Conservation (phyloP, 2,797 vertebrate species). For the Myripristis murdjan region DNA sequence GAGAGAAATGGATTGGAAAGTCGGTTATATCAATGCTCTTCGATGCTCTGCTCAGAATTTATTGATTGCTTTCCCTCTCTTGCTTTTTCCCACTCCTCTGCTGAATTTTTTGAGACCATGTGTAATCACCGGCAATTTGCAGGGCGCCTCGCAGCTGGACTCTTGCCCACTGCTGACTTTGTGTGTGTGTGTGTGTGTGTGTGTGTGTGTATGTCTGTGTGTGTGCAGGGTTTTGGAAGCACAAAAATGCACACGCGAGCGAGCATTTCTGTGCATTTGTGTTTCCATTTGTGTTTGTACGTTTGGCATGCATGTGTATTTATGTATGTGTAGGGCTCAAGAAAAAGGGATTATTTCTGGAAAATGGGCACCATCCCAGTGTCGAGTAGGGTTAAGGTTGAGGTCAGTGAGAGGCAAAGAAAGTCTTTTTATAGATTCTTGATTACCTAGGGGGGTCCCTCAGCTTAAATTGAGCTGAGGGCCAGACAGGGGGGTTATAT, state of each 20-base stretch:
- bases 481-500: background rate
- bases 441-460: conserved; percentile 51
- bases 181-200: conserved; percentile 24
- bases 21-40: conserved; percentile 58
- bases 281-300: background rate
- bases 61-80: conserved; percentile 72
- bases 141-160: conserved; percentile 68
- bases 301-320: too few species aligned
- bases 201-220: conserved; percentile 8
- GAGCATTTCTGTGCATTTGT: too few species aligned
- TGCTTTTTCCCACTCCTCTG: conserved; percentile 28
- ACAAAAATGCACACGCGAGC: too few species aligned
- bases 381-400: conserved; percentile 20
- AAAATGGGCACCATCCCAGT: background rate
- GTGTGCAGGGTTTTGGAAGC: background rate
- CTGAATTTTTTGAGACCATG: conserved; percentile 67
- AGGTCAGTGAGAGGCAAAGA: conserved; percentile 14
- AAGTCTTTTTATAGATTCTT: conserved; percentile 26
- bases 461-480: conserved; percentile 43
- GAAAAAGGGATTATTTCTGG: conserved; percentile 26
- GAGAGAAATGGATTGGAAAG: conserved; percentile 67
- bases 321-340: background rate
- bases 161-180: conserved; percentile 57
- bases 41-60: conserved; percentile 49
- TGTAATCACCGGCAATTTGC: conserved; percentile 75